phyloP scores from a whole-genome alignment of 2,888 invertebrate species.

The Desoria tigrina region DNA sequence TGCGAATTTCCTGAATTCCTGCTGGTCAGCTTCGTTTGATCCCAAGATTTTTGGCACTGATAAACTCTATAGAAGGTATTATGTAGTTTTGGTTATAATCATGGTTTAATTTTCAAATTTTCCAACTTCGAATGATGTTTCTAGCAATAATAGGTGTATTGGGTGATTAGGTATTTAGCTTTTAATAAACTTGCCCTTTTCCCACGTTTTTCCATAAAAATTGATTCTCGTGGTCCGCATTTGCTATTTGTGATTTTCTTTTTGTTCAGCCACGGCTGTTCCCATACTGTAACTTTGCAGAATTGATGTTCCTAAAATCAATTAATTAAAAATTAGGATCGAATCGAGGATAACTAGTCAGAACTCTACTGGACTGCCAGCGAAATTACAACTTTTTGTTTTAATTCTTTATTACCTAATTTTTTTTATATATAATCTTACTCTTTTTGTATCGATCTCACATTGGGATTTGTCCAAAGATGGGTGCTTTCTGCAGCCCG shows the following conservation, averaged over 20 bases:
- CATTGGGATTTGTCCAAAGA: slow-evolving; percentile 43
- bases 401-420: too few relatives aligned
- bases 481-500: slow-evolving; percentile 60
- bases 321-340: too few relatives aligned
- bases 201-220: slow-evolving; percentile 17
- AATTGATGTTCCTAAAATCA: slow-evolving; percentile 38
- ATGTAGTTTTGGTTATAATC: too few relatives aligned
- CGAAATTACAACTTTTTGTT: background rate
- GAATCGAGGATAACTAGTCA: background rate
- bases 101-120: too few relatives aligned
- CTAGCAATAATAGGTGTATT: background rate
- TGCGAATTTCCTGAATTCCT: slow-evolving; percentile 59
- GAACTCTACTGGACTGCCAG: background rate
- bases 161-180: too few relatives aligned
- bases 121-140: background rate
- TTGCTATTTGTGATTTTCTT: slow-evolving; percentile 42
- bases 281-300: slow-evolving; percentile 64
- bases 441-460: slow-evolving; percentile 40
- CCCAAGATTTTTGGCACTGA: too few relatives aligned
- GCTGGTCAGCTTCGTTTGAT: slow-evolving; percentile 15
- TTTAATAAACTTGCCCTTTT: slow-evolving; percentile 21
- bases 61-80: too few relatives aligned
- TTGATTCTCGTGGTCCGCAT: slow-evolving; percentile 41
- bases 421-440: slow-evolving; percentile 12
- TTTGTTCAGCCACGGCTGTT: slow-evolving; percentile 63